Base-by-base conservation (phyloP, 2,113 vertebrate genomes). In the Antigone vipio region DNA sequence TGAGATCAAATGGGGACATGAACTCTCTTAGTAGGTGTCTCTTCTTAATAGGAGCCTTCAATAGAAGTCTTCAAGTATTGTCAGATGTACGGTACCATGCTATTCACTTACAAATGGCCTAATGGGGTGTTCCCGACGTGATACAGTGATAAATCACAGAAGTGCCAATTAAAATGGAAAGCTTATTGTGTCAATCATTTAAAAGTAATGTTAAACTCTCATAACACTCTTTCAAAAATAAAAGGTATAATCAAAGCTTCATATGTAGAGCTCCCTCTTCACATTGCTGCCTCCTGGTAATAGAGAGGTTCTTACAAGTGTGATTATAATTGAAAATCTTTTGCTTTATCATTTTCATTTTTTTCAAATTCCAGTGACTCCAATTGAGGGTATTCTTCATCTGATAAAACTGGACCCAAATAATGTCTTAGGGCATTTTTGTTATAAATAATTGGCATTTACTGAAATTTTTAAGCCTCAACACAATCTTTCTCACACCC, bases 101-200 rank as follows among this genome's bases (percentile, higher is more conserved):
- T 96, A 96, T 95, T 97, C 97, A 95, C 94, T 96, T 97, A 95
- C 67, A 94, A 87, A 96, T 6, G 84, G 82, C 63, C 40, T 96
- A 96, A 96, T 87, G 62, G 52, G 62, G 53, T 96, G 91, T 89
- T 93, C 84, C 86, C 60, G 30, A 97, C 85, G 90, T 88, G 95
- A 92, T 32, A 87, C 5, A 89, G 68, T 89, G 93, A 97, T 96
- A 97, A 98, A 97, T 96, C 95, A 95, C 82, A 94, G 74, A 97
- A 80, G 80, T 69, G 93, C 96, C 97, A 98, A 98, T 98, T 98
- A 98, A 98, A 98, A 97, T 96, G 71, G 87, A 96, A 96, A 1
- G 3, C 35, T 96, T 97, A 90, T 74, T 92, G 89, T 95, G 84
- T 91, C 96, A 93, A 67, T 94, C 96, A 95, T 90, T 97, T 93